Base-by-base conservation (phyloP, 2,888 invertebrate genomes). In the Ischnus inquisitorius region DNA sequence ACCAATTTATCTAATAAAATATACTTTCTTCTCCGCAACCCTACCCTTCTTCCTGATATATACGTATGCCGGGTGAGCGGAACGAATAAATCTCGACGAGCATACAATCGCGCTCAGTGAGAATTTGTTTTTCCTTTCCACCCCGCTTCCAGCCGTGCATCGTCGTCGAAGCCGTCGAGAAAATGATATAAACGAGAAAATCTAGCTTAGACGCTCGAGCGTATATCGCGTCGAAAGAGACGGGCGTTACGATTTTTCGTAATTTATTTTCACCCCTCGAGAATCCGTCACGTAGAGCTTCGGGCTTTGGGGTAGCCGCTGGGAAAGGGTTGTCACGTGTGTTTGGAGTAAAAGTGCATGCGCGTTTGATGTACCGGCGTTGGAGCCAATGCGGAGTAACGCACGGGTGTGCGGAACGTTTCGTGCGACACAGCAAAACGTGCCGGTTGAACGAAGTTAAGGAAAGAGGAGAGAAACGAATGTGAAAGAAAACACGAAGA, bases 261-360 rank as follows among this genome's bases (percentile, higher is more conserved):
- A 79, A 84, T 84, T 84, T 81, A 81, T 81, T 75, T 78, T 78
- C 74, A 69, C 60, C 57, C 57, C 64, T 3, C 69, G 64, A 22
- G 51, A 54, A 83, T 74, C 77, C 74, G 64, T 84, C 78, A 69
- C 74, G 54, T 74, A 34, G 19, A 28, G 72, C 28, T 72, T 34
- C 3, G 14, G 14, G n/a, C n/a, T n/a, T n/a, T n/a, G n/a, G n/a
- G n/a, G n/a, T n/a, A n/a, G n/a, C n/a, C n/a, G n/a, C n/a, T n/a
- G n/a, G 34, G 22, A 76, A 54, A 46, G 62, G 54, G 41, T 46
- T 48, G 19, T 14, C 19, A n/a, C n/a, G 39, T 51, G 12, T 54
- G n/a, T 22, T 19, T 34, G 46, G 12, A 62, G 51, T 10, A 16
- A 43, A 67, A 51, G n/a, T 54, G 62, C 48, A 62, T 46, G 34